Percentiles rank a stretch among this genome's conserved stretches.
Conservation (phyloP, 2,888 invertebrate genomes). For the Volucella zonaria region DNA sequence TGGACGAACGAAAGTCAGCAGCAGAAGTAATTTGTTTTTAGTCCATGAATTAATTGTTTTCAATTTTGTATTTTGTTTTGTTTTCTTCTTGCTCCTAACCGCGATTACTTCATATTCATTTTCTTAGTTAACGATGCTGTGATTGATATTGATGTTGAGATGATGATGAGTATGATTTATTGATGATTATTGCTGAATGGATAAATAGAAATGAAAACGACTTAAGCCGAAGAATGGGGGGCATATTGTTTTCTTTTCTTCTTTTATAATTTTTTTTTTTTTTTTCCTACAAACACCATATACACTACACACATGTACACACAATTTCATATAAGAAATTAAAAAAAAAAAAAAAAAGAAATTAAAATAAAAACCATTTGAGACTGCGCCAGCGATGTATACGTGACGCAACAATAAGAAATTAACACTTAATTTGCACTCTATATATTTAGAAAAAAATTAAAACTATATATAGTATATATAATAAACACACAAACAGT, state of each 20-base stretch:
- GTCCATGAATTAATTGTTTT: constrained; percentile 25
- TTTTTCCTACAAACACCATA: constrained; percentile 16
- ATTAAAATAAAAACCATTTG: constrained; percentile 38
- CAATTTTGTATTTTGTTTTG: constrained; percentile 9
- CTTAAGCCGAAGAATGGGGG: constrained; percentile 2
- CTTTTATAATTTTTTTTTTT: constrained; percentile 46
- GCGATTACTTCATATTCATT: constrained; percentile 4
- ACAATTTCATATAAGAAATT: constrained; percentile 10
- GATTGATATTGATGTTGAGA: constrained; percentile 51
- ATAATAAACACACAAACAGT: constrained; percentile 51
- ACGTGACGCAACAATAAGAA: constrained; percentile 73
- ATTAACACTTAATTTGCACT: constrained; percentile 65
- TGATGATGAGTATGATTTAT: constrained; percentile 24
- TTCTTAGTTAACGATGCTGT: constrained; percentile 71
- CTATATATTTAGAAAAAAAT: constrained; percentile 54
- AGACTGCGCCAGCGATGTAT: constrained; percentile 74
- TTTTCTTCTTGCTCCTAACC: constrained; percentile 9
- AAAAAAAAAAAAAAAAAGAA: constrained; percentile 36
- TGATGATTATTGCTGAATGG: not conserved
- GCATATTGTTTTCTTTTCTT: constrained; percentile 32
- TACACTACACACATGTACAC: too few species aligned
- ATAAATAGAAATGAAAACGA: not conserved
- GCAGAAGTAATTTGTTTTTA: constrained; percentile 47
- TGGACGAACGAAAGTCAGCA: constrained; percentile 40
- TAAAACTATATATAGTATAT: constrained; percentile 63